These are phyloP conservation scores for Drosophila anomelani DNA, from an alignment of 2,888 invertebrate species.

Conservation along the genomic window DNA sequence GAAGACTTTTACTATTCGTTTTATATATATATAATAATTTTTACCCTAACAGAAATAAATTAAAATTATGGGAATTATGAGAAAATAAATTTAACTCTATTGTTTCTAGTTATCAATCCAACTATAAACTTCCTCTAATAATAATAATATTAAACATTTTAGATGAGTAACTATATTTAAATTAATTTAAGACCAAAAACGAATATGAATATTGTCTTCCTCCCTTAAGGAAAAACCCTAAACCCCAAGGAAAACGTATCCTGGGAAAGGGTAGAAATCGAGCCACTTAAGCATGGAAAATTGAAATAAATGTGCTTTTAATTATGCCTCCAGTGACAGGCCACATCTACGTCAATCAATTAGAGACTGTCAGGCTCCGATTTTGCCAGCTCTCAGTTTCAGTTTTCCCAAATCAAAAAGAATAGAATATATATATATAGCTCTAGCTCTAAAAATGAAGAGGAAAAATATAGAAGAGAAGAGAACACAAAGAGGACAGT, in stretches of 20 bases:
- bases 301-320: conserved; percentile 75
- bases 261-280: background rate
- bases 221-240: background rate
- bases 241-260: too few relatives aligned
- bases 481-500: conserved; percentile 3
- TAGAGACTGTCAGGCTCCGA: conserved; percentile 46
- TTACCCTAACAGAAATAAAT: background rate
- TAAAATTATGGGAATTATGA: background rate
- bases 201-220: too few relatives aligned
- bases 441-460: conserved; percentile 4
- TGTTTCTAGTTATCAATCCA: too few relatives aligned
- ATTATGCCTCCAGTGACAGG: conserved; percentile 66
- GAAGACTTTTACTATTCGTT: background rate
- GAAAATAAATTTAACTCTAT: background rate
- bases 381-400: background rate
- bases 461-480: background rate
- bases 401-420: background rate
- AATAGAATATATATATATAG: background rate
- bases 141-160: too few relatives aligned
- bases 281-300: conserved; percentile 66
- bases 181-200: too few relatives aligned
- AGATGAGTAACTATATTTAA: too few relatives aligned
- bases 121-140: too few relatives aligned
- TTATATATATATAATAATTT: background rate
- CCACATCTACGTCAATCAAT: conserved; percentile 65